These are phyloP conservation scores for Drosophila prosaltans DNA, from an alignment of 1,140 invertebrate genomes.

Conservation along the genomic window DNA sequence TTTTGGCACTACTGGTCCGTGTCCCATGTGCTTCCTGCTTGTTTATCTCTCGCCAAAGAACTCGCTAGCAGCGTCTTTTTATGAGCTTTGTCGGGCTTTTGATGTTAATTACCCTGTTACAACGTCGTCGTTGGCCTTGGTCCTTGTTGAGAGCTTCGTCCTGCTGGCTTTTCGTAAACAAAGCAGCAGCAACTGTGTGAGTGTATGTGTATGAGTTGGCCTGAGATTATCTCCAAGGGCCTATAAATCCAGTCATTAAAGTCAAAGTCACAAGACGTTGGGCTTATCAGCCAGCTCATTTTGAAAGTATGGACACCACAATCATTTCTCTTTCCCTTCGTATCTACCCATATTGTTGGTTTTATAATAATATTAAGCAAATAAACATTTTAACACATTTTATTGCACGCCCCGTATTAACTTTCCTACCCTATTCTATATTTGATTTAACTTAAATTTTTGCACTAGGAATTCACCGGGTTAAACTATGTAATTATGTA, in stretches of 20 bases:
- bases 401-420: constrained; percentile 2
- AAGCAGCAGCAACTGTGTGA: constrained; percentile 57
- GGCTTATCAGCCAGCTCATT: constrained; percentile 56
- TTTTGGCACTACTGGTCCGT: background rate
- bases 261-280: constrained; percentile 82
- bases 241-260: constrained; percentile 83
- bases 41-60: constrained; percentile 68
- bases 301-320: background rate
- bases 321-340: background rate
- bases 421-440: background rate
- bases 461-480: background rate
- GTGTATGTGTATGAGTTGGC: constrained; percentile 46
- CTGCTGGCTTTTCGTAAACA: constrained; percentile 60
- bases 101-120: constrained; percentile 83
- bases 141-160: constrained; percentile 29
- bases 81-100: constrained; percentile 80
- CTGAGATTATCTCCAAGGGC: constrained; percentile 83
- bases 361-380: constrained; percentile 78
- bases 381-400: constrained; percentile 20
- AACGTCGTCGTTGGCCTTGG: constrained; percentile 55
- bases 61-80: constrained; percentile 70
- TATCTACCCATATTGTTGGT: constrained; percentile 29
- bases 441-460: constrained; percentile 7
- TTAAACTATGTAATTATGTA: background rate
- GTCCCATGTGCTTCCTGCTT: constrained; percentile 40